A percentile compares a stretch with the other conserved stretches of the same genome.
These are phyloP conservation scores for Brachionus calyciflorus DNA, from an alignment of 1,140 invertebrate species.

Conservation along the genomic window DNA sequence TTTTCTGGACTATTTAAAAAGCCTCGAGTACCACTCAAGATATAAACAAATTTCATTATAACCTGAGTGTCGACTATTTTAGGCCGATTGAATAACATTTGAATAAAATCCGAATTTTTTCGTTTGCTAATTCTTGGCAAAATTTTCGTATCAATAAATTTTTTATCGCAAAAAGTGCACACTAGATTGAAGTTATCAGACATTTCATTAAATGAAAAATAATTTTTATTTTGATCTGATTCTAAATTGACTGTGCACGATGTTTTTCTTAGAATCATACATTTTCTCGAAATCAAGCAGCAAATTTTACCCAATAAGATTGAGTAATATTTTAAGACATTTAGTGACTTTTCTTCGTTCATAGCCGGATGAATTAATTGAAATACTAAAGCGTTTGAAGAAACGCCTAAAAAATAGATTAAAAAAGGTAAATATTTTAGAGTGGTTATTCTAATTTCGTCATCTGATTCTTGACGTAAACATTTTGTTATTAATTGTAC, in stretches of 20 bases:
- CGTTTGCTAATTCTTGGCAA: neutral
- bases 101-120: slow-evolving; percentile 33
- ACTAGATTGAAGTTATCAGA: slow-evolving; percentile 6
- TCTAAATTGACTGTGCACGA: neutral
- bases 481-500: slow-evolving; percentile 29
- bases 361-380: slow-evolving; percentile 39
- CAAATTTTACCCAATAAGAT: neutral
- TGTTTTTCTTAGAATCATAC: neutral
- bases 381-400: slow-evolving; percentile 25
- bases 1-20: neutral
- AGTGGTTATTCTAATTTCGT: neutral
- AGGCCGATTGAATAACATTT: slow-evolving; percentile 23
- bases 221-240: neutral
- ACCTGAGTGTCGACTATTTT: slow-evolving; percentile 22
- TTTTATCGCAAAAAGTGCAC: slow-evolving; percentile 27
- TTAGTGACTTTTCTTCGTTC: slow-evolving; percentile 16
- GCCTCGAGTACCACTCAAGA: neutral
- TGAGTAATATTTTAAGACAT: slow-evolving; percentile 19
- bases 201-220: neutral
- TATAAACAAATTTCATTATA: slow-evolving; percentile 17
- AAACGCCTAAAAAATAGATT: slow-evolving; percentile 21
- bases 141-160: neutral
- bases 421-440: slow-evolving; percentile 32
- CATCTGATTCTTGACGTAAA: slow-evolving; percentile 1
- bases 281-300: slow-evolving; percentile 33